Evolutionary conservation across 2,888 invertebrate species (phyloP).

Genomic region (Drymonia ruficornis): DNA sequence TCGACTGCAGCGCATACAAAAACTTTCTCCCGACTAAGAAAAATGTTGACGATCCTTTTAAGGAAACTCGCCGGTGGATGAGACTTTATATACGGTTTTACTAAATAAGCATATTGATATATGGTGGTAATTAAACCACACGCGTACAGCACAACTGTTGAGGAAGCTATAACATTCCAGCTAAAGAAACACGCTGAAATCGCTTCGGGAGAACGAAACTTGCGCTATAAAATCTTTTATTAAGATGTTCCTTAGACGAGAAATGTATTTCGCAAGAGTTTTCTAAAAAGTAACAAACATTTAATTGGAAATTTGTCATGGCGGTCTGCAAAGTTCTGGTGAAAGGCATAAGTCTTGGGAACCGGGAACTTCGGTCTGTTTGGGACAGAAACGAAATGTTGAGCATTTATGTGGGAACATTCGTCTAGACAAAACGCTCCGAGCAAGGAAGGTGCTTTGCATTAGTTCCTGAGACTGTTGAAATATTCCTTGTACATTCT

Average conservation of each 20-base stretch:
- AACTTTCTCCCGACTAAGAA: slow-evolving; percentile 73
- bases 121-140: slow-evolving; percentile 51
- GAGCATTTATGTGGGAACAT: slow-evolving; percentile 51
- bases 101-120: slow-evolving; percentile 55
- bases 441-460: slow-evolving; percentile 37
- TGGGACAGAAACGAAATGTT: slow-evolving; percentile 50
- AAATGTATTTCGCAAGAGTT: background rate
- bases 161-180: slow-evolving; percentile 29
- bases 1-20: slow-evolving; percentile 38
- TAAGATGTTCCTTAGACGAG: background rate
- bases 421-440: slow-evolving; percentile 60
- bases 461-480: slow-evolving; percentile 39
- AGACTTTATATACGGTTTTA: slow-evolving; percentile 46
- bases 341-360: slow-evolving; percentile 42
- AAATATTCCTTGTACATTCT: slow-evolving; percentile 39
- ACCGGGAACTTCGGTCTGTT: slow-evolving; percentile 15
- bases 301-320: slow-evolving; percentile 49
- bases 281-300: slow-evolving; percentile 17
- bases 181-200: slow-evolving; percentile 28
- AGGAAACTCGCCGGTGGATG: slow-evolving; percentile 61
- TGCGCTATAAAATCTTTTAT: slow-evolving; percentile 15
- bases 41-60: slow-evolving; percentile 72
- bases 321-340: slow-evolving; percentile 56
- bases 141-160: slow-evolving; percentile 34
- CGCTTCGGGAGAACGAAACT: slow-evolving; percentile 17